A percentile compares a stretch with the other conserved stretches of the same genome.
These are phyloP conservation scores for Exocentrus adspersus DNA, from an alignment of 2,888 invertebrate genomes.

Conservation along the genomic window DNA sequence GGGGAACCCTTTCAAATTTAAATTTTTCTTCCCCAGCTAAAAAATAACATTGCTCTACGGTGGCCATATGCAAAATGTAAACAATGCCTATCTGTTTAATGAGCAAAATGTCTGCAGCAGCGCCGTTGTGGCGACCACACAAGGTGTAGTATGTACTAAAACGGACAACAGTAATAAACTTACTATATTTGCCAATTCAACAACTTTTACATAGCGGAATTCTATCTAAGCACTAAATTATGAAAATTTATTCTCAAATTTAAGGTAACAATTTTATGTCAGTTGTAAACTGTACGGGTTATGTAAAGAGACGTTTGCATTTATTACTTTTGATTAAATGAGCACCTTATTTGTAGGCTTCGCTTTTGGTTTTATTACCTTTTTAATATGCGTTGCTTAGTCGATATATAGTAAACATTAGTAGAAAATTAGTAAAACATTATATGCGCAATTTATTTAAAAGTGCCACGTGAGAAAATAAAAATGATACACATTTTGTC, in stretches of 20 bases:
- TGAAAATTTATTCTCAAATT: neutral
- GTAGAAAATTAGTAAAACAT: too few relatives aligned
- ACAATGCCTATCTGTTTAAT: too few relatives aligned
- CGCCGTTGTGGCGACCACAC: too few relatives aligned
- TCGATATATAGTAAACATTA: too few relatives aligned
- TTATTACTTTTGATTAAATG: constrained; percentile 9
- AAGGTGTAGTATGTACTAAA: neutral
- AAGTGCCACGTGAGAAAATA: too few relatives aligned
- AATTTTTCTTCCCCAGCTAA: too few relatives aligned
- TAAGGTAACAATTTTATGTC: neutral
- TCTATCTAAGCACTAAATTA: constrained; percentile 4
- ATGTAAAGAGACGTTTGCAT: constrained; percentile 6
- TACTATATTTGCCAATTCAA: neutral
- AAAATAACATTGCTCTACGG: too few relatives aligned
- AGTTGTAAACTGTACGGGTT: neutral
- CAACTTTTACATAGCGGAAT: constrained; percentile 2
- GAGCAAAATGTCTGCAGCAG: too few relatives aligned
- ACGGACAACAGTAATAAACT: neutral
- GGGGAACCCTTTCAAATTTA: too few relatives aligned
- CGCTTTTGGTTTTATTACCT: constrained; percentile 1
- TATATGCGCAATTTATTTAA: too few relatives aligned
- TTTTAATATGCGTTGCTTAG: neutral
- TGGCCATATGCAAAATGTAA: too few relatives aligned
- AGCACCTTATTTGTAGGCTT: neutral
- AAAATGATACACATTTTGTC: too few relatives aligned